These are phyloP conservation scores for Congeria kusceri DNA, from an alignment of 2,888 invertebrate species.

Conservation along the genomic window DNA sequence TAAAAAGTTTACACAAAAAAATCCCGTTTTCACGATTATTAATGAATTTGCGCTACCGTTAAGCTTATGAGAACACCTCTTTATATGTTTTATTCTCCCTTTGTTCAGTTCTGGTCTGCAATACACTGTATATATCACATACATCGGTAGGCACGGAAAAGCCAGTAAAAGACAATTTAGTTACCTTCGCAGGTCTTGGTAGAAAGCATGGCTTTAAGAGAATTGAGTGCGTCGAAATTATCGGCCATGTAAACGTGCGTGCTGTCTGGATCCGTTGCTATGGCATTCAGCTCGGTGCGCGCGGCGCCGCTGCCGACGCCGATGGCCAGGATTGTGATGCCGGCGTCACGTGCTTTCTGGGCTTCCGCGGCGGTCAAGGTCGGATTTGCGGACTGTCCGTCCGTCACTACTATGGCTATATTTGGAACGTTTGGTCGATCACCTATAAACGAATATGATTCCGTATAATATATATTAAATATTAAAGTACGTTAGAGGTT, in stretches of 20 bases:
- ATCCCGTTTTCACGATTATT: too few species aligned
- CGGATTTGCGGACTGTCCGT: slow-evolving; percentile 73
- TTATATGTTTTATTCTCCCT: too few species aligned
- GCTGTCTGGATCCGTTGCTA: slow-evolving; percentile 78
- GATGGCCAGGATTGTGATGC: slow-evolving; percentile 74
- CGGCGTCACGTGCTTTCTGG: slow-evolving; percentile 64
- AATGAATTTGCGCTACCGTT: too few species aligned
- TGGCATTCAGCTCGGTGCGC: slow-evolving; percentile 68
- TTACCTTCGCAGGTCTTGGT: slow-evolving; percentile 77
- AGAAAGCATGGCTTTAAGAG: slow-evolving; percentile 70
- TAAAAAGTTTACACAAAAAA: too few species aligned
- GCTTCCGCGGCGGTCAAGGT: slow-evolving; percentile 66
- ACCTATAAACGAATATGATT: slow-evolving; percentile 42
- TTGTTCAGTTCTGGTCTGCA: too few species aligned
- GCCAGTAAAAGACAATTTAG: not conserved
- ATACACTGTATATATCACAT: too few species aligned
- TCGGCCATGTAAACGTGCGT: slow-evolving; percentile 79
- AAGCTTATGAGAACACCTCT: too few species aligned
- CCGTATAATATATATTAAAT: too few species aligned
- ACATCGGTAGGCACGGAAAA: not conserved
- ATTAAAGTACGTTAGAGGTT: too few species aligned
- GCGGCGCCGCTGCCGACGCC: slow-evolving; percentile 74
- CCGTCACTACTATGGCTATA: slow-evolving; percentile 77
- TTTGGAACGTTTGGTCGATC: slow-evolving; percentile 74
- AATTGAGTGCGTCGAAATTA: slow-evolving; percentile 75